Conservation (phyloP, 2,113 vertebrate species). For the Sander lucioperca region DNA sequence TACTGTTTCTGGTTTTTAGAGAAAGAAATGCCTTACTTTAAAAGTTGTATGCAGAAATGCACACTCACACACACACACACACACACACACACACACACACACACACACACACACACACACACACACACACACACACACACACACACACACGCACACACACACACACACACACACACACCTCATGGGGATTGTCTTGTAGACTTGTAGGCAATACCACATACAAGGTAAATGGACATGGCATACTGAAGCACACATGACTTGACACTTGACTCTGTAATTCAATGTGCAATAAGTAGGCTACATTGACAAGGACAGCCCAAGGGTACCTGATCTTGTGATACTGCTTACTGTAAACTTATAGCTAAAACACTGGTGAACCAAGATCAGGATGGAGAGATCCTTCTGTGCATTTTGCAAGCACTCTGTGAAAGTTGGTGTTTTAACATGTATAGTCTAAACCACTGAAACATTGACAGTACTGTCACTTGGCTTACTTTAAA, state of each 20-base stretch:
- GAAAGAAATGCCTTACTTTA: not conserved
- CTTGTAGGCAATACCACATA: slow-evolving; percentile 39
- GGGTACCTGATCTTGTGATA: slow-evolving; percentile 49
- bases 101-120: slow-evolving; percentile 2
- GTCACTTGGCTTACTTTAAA: not conserved
- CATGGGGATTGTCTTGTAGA: slow-evolving; percentile 38
- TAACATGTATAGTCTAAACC: slow-evolving; percentile 1
- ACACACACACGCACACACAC: not conserved
- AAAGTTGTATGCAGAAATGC: not conserved
- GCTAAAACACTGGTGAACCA: not conserved
- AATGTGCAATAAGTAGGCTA: slow-evolving; percentile 59
- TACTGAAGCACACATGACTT: slow-evolving; percentile 66
- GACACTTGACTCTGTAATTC: slow-evolving; percentile 75
- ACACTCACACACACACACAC: not conserved
- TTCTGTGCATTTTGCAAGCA: not conserved
- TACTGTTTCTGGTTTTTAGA: not conserved
- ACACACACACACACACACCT: not conserved
- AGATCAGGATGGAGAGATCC: not conserved
- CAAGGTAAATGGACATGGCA: slow-evolving; percentile 68
- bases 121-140: not conserved
- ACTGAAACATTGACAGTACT: not conserved
- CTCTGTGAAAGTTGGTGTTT: slow-evolving; percentile 13
- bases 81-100: not conserved
- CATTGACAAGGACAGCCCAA: slow-evolving; percentile 53
- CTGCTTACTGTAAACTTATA: slow-evolving; percentile 14